These are phyloP conservation scores for Pseudobourletiella spinata DNA, from an alignment of 1,140 invertebrate genomes.

Conservation along the genomic window DNA sequence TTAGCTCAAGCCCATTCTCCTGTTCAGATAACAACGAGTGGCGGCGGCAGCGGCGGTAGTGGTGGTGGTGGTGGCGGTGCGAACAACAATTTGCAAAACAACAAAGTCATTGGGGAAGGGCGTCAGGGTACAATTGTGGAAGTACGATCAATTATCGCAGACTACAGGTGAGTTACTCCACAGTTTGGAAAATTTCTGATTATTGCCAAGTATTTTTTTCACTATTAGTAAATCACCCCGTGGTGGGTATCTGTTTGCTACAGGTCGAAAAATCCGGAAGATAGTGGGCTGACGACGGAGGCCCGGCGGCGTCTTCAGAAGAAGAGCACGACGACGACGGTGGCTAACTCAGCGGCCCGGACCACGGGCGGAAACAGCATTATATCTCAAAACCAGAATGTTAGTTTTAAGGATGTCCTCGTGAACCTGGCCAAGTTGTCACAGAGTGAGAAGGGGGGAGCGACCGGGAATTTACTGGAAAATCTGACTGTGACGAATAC, in stretches of 20 bases:
- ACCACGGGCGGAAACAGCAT: neutral
- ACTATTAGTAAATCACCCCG: no score
- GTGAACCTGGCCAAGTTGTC: slow-evolving; percentile 61
- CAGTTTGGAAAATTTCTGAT: no score
- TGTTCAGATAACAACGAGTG: slow-evolving; percentile 17
- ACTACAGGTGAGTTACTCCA: slow-evolving; percentile 56
- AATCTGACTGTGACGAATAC: slow-evolving; percentile 2
- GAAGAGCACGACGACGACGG: neutral
- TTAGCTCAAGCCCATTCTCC: slow-evolving; percentile 15
- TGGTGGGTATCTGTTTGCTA: no score
- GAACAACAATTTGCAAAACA: slow-evolving; percentile 17
- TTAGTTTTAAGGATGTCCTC: slow-evolving; percentile 66
- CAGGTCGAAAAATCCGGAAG: slow-evolving; percentile 32
- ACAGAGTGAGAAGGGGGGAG: slow-evolving; percentile 37
- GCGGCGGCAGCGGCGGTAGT: no score
- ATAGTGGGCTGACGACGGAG: slow-evolving; percentile 13
- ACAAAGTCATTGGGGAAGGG: slow-evolving; percentile 50
- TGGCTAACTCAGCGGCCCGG: neutral
- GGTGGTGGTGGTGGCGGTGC: no score
- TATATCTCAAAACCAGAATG: slow-evolving; percentile 10
- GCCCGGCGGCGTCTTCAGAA: neutral
- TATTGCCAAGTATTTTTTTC: no score
- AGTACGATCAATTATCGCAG: slow-evolving; percentile 71
- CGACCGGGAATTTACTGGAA: neutral
- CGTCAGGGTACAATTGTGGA: slow-evolving; percentile 65